phyloP scores from a whole-genome alignment of 2,888 invertebrate species.

The Argyresthia albistria region DNA sequence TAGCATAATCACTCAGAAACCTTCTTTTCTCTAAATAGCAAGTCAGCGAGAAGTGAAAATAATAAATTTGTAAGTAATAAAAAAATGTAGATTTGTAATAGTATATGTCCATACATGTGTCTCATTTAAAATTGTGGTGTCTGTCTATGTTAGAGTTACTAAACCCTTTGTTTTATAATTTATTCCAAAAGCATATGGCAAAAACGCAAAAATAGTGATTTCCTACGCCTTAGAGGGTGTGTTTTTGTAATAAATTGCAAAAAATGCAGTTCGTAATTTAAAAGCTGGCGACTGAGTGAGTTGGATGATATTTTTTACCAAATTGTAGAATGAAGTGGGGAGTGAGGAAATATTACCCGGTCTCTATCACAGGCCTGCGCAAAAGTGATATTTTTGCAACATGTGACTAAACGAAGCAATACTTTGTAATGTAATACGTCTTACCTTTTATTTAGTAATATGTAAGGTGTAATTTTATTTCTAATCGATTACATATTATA shows the following conservation, averaged over 20 bases:
- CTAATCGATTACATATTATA: conserved; percentile 33
- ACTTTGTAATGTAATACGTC: conserved; percentile 79
- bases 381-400: conserved; percentile 78
- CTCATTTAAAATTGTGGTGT: conserved; percentile 69
- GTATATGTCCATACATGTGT: conserved; percentile 69
- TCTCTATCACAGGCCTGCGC: conserved; percentile 25
- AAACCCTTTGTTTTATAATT: conserved; percentile 17
- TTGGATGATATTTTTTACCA: conserved; percentile 61
- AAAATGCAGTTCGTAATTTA: conserved; percentile 12
- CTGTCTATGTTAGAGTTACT: conserved; percentile 67
- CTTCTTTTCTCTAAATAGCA: conserved; percentile 16
- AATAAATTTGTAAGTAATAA: conserved; percentile 45
- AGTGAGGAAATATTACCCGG: conserved; percentile 19
- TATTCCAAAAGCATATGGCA: conserved; percentile 1
- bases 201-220: not conserved
- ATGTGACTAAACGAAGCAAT: conserved; percentile 84
- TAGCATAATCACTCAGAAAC: not conserved
- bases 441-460: conserved; percentile 68
- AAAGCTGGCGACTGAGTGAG: conserved; percentile 61
- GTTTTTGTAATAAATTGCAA: conserved; percentile 3
- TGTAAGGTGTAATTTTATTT: conserved; percentile 61
- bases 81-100: conserved; percentile 52
- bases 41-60: conserved; percentile 48
- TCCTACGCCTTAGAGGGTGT: not conserved
- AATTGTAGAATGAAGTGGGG: conserved; percentile 29